Conservation (phyloP, 2,113 vertebrate genomes). For the Motacilla tschutschensis region DNA sequence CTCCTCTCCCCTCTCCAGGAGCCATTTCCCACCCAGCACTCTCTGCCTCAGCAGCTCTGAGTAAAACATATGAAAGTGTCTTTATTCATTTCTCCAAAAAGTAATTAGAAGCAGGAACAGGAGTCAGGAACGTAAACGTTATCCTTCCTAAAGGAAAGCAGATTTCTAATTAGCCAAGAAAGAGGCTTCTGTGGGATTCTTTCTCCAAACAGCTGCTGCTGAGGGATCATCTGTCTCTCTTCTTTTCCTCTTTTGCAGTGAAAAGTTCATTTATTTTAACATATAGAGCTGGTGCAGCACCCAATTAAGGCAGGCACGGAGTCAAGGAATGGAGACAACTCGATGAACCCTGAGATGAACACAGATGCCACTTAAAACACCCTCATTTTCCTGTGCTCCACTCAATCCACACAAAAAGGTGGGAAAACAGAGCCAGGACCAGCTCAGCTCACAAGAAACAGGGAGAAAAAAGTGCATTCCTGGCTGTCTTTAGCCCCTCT, state of each 20-base stretch:
- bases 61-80: conserved; percentile 51
- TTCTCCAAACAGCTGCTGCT: conserved; percentile 39
- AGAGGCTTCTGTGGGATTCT: conserved; percentile 30
- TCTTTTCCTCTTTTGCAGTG: conserved; percentile 24
- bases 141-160: conserved; percentile 54
- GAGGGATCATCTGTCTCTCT: conserved; percentile 33
- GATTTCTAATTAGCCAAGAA: conserved; percentile 67
- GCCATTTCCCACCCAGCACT: conserved; percentile 28
- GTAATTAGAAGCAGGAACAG: conserved; percentile 67
- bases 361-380: accelerated
- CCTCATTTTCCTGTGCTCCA: background rate
- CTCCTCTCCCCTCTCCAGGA: background rate
- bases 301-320: conserved; percentile 38
- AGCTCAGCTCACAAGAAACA: background rate
- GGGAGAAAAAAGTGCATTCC: background rate
- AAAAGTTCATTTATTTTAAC: conserved; percentile 49
- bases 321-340: background rate
- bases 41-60: conserved; percentile 68
- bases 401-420: background rate
- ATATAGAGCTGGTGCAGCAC: background rate
- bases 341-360: background rate
- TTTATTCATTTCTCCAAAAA: conserved; percentile 66
- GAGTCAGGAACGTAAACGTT: conserved; percentile 42
- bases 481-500: background rate
- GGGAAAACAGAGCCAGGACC: background rate